Conservation (phyloP, 2,113 vertebrate genomes). For the Gobio gobio region DNA sequence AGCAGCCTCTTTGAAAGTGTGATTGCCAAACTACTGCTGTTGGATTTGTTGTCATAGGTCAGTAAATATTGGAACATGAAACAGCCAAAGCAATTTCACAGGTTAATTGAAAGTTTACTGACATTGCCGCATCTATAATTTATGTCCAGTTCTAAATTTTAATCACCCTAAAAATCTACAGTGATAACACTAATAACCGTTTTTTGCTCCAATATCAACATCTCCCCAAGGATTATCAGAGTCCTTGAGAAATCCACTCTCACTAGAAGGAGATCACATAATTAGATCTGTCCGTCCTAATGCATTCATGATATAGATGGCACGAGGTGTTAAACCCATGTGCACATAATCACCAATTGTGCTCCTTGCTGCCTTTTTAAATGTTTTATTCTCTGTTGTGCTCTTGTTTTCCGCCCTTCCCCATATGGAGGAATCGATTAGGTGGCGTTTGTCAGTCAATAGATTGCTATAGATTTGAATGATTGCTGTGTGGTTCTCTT, state of each 20-base stretch:
- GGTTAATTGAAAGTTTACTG: neutral
- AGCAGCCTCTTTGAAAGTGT: slow-evolving; percentile 12
- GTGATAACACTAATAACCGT: neutral
- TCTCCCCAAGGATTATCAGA: neutral
- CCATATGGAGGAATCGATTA: slow-evolving; percentile 71
- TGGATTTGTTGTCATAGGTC: slow-evolving; percentile 19
- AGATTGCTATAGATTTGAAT: slow-evolving; percentile 75
- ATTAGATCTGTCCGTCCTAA: slow-evolving; percentile 13
- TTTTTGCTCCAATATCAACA: slow-evolving; percentile 14
- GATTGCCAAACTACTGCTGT: slow-evolving; percentile 1
- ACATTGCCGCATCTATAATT: neutral
- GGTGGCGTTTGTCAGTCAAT: slow-evolving; percentile 71
- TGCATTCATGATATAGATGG: slow-evolving; percentile 12
- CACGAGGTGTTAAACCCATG: slow-evolving; percentile 2
- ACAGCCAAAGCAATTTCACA: slow-evolving; percentile 7
- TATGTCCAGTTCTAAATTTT: neutral
- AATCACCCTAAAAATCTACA: neutral
- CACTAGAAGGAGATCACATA: slow-evolving; percentile 22
- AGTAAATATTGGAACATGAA: slow-evolving; percentile 20
- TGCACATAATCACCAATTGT: slow-evolving; percentile 21
- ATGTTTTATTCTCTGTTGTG: slow-evolving; percentile 74
- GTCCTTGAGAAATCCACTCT: slow-evolving; percentile 35
- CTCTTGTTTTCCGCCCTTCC: slow-evolving; percentile 70
- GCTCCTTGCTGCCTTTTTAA: slow-evolving; percentile 61
- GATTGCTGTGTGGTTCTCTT: slow-evolving; percentile 34